Evolutionary conservation across 2,113 vertebrate genomes (phyloP), one percentile per base, ranked within the genome.

Genomic region (Calidris pugnax): DNA sequence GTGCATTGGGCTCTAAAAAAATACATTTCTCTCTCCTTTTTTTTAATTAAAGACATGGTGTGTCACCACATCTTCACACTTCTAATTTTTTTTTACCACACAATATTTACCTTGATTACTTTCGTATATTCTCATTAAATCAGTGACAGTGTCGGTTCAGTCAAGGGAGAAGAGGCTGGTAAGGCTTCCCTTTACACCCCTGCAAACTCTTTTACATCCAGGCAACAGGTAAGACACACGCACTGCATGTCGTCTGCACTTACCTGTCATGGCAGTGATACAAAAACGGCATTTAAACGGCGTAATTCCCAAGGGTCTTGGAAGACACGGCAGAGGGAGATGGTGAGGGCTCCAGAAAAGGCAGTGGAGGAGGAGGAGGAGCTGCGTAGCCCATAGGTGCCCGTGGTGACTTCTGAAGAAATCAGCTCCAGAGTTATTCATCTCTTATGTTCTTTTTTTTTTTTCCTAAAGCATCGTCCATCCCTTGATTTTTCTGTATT

Each of bases 141-240:
- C 50, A 30, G 21, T 33, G 37, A 30, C 32, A 48, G 26, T 0
- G 2, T 22, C 26, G 18, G 30, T 48, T 43, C 45, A 20, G 8
- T 30, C 50, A 66, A 7, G 12, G 51, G 39, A 43, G 21, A 27
- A 47, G 0, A 3, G 51, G 10, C 15, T 45, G 14, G 5, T 20
- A 14, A 45, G 20, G 7, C 6, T 63, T 74, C 45, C 50, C n/a
- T 66, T 41, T 23, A 37, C 11, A 35, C 4, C 17, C 13, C 8
- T 60, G 32, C 9, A 60, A 28, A 13, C 0, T 1, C 35, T 50
- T 53, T 55, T 14, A 4, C 4, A 10, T 1, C 6, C 37, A 18
- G 43, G 14, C 9, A 50, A 18, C 37, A 50, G 5, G 1, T 5
- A 18, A 18, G 32, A 27, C 1, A 1, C 21, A 13, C 0, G 7